Percentiles rank a stretch among this genome's conserved stretches.
phyloP scores from a whole-genome alignment of 2,113 vertebrate genomes.

The Heteronetta atricapilla region DNA sequence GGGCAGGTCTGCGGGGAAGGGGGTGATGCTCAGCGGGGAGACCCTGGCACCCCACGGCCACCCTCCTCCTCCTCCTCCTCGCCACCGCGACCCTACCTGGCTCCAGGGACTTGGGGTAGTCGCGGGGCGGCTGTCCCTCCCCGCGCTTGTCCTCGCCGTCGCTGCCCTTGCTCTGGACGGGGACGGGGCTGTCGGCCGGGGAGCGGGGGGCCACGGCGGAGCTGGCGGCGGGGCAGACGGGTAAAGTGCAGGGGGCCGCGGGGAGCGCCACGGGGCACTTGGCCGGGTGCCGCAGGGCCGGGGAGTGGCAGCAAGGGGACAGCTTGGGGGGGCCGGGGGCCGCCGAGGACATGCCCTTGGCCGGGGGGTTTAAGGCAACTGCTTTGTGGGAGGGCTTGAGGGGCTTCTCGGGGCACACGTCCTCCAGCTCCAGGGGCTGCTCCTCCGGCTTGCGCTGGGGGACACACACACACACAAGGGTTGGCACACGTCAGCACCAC shows the following conservation, averaged over 20 bases:
- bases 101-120: conserved; percentile 85
- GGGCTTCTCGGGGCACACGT: conserved; percentile 83
- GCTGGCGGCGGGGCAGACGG: conserved; percentile 79
- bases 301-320: conserved; percentile 90
- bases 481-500: too few relatives aligned
- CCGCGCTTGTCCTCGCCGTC: conserved; percentile 82
- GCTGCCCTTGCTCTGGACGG: conserved; percentile 78
- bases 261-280: conserved; percentile 77
- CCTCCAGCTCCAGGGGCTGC: conserved; percentile 81
- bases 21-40: fast-evolving
- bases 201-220: conserved; percentile 80
- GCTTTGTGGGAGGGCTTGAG: conserved; percentile 87
- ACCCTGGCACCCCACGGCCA: fast-evolving
- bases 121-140: conserved; percentile 79
- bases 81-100: conserved; percentile 77
- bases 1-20: conserved; percentile 81
- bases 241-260: conserved; percentile 86
- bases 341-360: conserved; percentile 77
- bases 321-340: conserved; percentile 80
- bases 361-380: conserved; percentile 85
- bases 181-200: conserved; percentile 83
- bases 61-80: neutral
- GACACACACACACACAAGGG: fast-evolving
- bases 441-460: conserved; percentile 87
- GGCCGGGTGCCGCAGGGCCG: conserved; percentile 78